Evolutionary conservation across 2,888 invertebrate species (phyloP).

Genomic region (Caenorhabditis doughertyi): DNA sequence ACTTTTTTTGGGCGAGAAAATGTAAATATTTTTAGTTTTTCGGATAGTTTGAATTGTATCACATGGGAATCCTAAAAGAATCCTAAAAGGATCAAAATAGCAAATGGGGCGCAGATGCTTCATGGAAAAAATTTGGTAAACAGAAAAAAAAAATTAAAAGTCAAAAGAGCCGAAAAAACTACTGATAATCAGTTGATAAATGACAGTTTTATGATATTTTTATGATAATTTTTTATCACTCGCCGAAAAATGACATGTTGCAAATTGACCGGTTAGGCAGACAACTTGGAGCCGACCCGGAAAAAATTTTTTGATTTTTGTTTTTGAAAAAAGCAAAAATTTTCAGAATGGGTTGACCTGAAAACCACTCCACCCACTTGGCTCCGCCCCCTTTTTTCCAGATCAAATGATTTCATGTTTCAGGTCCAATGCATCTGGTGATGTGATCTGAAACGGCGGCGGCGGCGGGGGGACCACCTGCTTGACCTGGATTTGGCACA

Average conservation of each 20-base stretch:
- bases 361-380: not conserved
- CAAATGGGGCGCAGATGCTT: too few species aligned
- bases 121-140: not conserved
- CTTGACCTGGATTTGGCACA: conserved; percentile 13
- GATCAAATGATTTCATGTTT: conserved; percentile 47
- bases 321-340: not conserved
- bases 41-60: not conserved
- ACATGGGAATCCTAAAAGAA: not conserved
- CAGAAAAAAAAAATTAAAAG: not conserved
- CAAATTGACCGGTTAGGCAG: conserved; percentile 26
- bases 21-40: conserved; percentile 31
- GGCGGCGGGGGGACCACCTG: too few species aligned
- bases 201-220: not conserved
- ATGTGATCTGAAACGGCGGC: conserved; percentile 18
- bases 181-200: not conserved
- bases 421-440: conserved; percentile 20
- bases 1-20: not conserved
- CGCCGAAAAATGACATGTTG: not conserved
- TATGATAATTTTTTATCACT: not conserved
- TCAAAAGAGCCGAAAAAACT: not conserved
- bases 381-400: conserved; percentile 28
- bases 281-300: conserved; percentile 29
- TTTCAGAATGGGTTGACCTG: not conserved
- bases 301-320: too few species aligned
- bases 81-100: not conserved